Percentiles rank a stretch among this genome's conserved stretches.
Conservation (phyloP, 2,888 invertebrate species). For the Papilio protenor region DNA sequence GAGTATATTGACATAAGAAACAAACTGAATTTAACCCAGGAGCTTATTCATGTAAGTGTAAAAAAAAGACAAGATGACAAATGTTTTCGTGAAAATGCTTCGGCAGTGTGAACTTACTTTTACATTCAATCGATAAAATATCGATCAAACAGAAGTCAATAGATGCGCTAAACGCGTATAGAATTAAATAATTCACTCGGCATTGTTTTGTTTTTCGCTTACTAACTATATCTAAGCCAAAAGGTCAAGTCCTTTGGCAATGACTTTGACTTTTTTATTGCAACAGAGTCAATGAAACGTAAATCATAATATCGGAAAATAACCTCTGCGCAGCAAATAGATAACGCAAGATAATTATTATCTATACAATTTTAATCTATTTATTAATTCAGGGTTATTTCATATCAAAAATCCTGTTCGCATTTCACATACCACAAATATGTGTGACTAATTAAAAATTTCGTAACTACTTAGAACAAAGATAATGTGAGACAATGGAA, state of each 20-base stretch:
- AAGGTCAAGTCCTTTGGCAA: slow-evolving; percentile 36
- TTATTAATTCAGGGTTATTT: slow-evolving; percentile 48
- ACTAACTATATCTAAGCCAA: slow-evolving; percentile 19
- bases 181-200: slow-evolving; percentile 29
- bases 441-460: slow-evolving; percentile 44
- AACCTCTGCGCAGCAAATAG: slow-evolving; percentile 30
- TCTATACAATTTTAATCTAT: slow-evolving; percentile 45
- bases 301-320: slow-evolving; percentile 31
- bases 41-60: neutral
- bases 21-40: neutral
- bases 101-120: neutral
- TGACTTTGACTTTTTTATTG: slow-evolving; percentile 40
- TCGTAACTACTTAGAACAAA: slow-evolving; percentile 52
- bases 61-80: no score
- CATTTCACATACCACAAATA: slow-evolving; percentile 30
- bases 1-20: neutral
- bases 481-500: slow-evolving; percentile 52
- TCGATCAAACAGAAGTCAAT: slow-evolving; percentile 32
- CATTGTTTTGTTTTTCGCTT: slow-evolving; percentile 30
- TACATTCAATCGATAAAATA: slow-evolving; percentile 27
- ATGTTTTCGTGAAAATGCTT: no score
- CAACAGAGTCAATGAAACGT: slow-evolving; percentile 17
- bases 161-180: slow-evolving; percentile 4
- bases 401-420: slow-evolving; percentile 52
- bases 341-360: slow-evolving; percentile 43